Conservation (phyloP, 2,888 invertebrate species). For the Tiliacea citrago region DNA sequence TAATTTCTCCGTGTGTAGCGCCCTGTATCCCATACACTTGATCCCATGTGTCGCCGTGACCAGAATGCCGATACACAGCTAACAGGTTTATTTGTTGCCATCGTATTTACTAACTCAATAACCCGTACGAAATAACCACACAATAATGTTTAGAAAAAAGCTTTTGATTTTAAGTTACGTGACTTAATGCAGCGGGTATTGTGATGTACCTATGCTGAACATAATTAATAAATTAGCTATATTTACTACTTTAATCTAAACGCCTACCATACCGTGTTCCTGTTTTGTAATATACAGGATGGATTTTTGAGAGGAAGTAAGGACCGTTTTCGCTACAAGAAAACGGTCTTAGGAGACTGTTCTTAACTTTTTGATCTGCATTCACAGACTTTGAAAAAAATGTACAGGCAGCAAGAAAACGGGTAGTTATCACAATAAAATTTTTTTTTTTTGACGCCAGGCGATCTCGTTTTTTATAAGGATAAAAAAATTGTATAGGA, state of each 20-base stretch:
- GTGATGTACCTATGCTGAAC: not conserved
- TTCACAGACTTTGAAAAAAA: too few species aligned
- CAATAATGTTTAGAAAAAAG: slow-evolving; percentile 2
- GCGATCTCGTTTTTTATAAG: too few species aligned
- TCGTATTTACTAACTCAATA: slow-evolving; percentile 61
- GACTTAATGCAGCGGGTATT: not conserved
- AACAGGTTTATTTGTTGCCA: slow-evolving; percentile 88
- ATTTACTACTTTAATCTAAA: not conserved
- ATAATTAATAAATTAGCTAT: too few species aligned
- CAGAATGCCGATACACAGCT: slow-evolving; percentile 84
- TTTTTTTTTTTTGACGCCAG: too few species aligned
- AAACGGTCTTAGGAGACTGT: too few species aligned
- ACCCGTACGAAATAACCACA: slow-evolving; percentile 25
- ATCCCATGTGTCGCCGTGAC: slow-evolving; percentile 86
- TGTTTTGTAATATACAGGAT: not conserved
- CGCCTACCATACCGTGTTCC: not conserved
- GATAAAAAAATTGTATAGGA: too few species aligned
- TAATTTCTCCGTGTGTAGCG: slow-evolving; percentile 69
- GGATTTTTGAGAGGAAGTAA: too few species aligned
- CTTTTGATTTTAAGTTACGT: not conserved
- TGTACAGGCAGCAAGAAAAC: too few species aligned
- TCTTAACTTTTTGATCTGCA: too few species aligned
- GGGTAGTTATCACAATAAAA: too few species aligned
- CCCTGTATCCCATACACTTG: slow-evolving; percentile 80
- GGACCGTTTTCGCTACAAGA: too few species aligned